phyloP scores from a whole-genome alignment of 2,888 invertebrate genomes.

The Dicyrtoma fusca region DNA sequence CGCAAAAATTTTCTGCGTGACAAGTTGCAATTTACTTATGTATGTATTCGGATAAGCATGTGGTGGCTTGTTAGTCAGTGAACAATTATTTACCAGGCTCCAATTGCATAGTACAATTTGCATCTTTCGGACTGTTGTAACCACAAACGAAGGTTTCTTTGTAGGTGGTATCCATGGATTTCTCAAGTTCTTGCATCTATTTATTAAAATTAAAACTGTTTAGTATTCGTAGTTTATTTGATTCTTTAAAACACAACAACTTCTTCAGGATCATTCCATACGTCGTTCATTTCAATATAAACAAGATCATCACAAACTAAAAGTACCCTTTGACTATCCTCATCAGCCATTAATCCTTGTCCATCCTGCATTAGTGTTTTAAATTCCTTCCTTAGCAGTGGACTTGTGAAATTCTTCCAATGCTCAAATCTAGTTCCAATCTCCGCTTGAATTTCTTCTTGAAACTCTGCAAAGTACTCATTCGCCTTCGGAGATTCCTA shows the following conservation, averaged over 20 bases:
- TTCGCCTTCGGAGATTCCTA: not conserved
- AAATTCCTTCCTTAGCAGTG: constrained; percentile 16
- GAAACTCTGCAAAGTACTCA: not conserved
- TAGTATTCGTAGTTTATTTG: no score
- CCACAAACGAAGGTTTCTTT: constrained; percentile 3
- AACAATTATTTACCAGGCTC: constrained; percentile 23
- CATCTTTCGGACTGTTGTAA: not conserved
- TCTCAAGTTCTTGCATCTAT: not conserved
- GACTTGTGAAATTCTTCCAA: constrained; percentile 14
- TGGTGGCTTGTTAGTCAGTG: no score
- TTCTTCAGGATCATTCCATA: not conserved
- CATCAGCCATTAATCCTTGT: not conserved
- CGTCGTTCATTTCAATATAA: not conserved
- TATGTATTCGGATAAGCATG: no score
- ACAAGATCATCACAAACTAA: not conserved
- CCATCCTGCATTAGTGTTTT: not conserved
- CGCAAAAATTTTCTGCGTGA: no score
- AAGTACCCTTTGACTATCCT: not conserved
- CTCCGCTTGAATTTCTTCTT: not conserved
- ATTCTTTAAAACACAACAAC: not conserved
- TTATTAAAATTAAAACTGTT: not conserved
- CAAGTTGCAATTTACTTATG: no score
- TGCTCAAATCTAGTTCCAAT: not conserved
- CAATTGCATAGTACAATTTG: constrained; percentile 6
- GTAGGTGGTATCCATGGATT: not conserved